These are phyloP conservation scores for Drosophila pseudoananassae DNA, from an alignment of 1,140 invertebrate species.

Conservation along the genomic window DNA sequence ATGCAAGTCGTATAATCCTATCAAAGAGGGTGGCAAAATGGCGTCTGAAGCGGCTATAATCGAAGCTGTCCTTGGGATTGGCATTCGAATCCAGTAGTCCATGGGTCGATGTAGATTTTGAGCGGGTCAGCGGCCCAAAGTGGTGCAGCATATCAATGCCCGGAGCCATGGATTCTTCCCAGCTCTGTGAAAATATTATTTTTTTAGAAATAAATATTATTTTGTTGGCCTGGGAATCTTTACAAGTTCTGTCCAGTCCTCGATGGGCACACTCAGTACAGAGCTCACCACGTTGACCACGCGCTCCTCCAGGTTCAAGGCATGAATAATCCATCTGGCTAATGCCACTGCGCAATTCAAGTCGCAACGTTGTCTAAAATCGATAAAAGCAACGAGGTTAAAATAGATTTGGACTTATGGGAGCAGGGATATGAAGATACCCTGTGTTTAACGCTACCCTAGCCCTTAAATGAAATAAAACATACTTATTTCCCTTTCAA, in stretches of 20 bases:
- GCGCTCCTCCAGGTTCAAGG: constrained; percentile 74
- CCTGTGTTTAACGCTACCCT: not conserved
- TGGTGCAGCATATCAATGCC: constrained; percentile 83
- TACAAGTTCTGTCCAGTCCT: constrained; percentile 80
- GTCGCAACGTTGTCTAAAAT: constrained; percentile 71
- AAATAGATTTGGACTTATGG: not conserved
- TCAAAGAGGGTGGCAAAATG: constrained; percentile 77
- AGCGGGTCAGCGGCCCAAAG: constrained; percentile 75
- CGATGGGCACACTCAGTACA: constrained; percentile 69
- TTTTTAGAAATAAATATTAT: not conserved
- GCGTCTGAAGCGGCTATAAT: constrained; percentile 70
- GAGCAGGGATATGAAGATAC: constrained; percentile 1
- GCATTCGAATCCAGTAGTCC: constrained; percentile 53
- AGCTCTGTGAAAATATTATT: constrained; percentile 55
- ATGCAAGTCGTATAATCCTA: constrained; percentile 70
- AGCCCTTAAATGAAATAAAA: too few species aligned
- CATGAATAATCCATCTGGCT: constrained; percentile 74
- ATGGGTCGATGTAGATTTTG: constrained; percentile 65
- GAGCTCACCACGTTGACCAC: constrained; percentile 71
- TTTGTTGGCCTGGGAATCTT: not conserved
- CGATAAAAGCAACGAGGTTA: constrained; percentile 17
- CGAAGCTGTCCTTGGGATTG: constrained; percentile 58
- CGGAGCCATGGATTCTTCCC: constrained; percentile 82
- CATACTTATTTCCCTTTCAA: too few species aligned
- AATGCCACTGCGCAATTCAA: constrained; percentile 75